Percentiles rank a stretch among this genome's conserved stretches.
These are phyloP conservation scores for Thymelicus sylvestris DNA, from an alignment of 2,888 invertebrate genomes.

Conservation along the genomic window DNA sequence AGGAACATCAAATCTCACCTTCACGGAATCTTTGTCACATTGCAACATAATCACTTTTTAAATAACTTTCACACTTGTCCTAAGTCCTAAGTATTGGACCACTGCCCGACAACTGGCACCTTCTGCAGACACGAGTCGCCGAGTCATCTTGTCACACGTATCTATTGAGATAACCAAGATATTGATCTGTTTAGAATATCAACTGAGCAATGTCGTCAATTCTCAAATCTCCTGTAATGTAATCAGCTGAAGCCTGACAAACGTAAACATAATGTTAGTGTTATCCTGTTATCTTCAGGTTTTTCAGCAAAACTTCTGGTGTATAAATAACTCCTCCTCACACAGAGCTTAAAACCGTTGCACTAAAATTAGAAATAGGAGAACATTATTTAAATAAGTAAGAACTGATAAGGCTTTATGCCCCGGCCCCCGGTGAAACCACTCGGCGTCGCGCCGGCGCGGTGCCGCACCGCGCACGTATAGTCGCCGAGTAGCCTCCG, in stretches of 20 bases:
- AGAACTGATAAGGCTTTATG: too few relatives aligned
- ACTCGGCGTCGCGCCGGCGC: too few relatives aligned
- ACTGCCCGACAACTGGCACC: constrained; percentile 2
- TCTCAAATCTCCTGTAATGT: constrained; percentile 2
- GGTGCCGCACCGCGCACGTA: not conserved
- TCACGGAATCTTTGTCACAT: constrained; percentile 60
- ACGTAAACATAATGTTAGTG: too few relatives aligned
- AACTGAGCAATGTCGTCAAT: constrained; percentile 11
- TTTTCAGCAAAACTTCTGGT: too few relatives aligned
- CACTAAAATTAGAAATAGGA: too few relatives aligned
- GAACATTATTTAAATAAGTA: too few relatives aligned
- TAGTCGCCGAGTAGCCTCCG: constrained; percentile 11
- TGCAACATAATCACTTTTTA: constrained; percentile 58
- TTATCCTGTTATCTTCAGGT: too few relatives aligned
- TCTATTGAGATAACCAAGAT: constrained; percentile 18
- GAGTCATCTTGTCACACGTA: not conserved
- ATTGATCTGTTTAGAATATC: constrained; percentile 13
- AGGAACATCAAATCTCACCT: constrained; percentile 52
- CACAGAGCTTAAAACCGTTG: too few relatives aligned
- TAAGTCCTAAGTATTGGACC: not conserved
- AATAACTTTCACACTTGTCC: constrained; percentile 26
- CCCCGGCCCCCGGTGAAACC: too few relatives aligned
- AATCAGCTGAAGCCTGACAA: not conserved
- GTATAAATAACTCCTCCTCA: too few relatives aligned
- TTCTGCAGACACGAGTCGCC: not conserved